Evolutionary conservation across 2,113 vertebrate species (phyloP).

Genomic region (Penelope pileata): DNA sequence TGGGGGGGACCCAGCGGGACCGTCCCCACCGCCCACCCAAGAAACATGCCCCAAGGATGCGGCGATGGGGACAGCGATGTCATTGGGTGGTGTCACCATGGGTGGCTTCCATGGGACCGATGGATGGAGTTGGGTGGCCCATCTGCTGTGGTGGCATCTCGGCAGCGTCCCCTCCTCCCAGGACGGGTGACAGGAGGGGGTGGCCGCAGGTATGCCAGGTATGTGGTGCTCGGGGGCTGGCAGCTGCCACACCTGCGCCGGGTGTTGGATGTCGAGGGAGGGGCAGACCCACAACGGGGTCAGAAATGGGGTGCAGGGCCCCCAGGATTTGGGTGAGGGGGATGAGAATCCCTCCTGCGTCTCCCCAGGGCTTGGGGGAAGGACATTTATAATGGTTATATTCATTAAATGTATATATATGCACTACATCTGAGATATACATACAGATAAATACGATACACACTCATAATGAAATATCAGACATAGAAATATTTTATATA

Average conservation of each 20-base stretch:
- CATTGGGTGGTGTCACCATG: not conserved
- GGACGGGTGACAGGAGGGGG: not conserved
- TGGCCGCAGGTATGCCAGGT: not conserved
- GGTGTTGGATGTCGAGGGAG: not conserved
- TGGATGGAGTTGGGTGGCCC: not conserved
- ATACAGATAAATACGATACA: too few relatives aligned
- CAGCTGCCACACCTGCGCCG: not conserved
- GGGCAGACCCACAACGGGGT: not conserved
- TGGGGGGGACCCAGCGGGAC: not conserved
- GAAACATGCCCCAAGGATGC: not conserved
- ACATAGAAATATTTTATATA: not conserved
- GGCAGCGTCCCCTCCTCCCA: not conserved
- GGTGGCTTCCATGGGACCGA: not conserved
- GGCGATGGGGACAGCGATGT: fast-evolving
- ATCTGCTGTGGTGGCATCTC: fast-evolving
- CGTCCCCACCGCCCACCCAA: not conserved
- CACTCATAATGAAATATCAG: not conserved
- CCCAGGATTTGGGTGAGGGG: not conserved
- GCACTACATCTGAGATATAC: not conserved
- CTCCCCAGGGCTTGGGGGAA: not conserved
- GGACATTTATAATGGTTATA: not conserved
- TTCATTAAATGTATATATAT: too few relatives aligned
- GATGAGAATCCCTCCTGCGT: fast-evolving
- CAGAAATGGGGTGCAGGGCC: fast-evolving
- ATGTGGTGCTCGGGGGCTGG: not conserved